Conservation (phyloP, 2,113 vertebrate genomes). For the Urocitellus parryii region DNA sequence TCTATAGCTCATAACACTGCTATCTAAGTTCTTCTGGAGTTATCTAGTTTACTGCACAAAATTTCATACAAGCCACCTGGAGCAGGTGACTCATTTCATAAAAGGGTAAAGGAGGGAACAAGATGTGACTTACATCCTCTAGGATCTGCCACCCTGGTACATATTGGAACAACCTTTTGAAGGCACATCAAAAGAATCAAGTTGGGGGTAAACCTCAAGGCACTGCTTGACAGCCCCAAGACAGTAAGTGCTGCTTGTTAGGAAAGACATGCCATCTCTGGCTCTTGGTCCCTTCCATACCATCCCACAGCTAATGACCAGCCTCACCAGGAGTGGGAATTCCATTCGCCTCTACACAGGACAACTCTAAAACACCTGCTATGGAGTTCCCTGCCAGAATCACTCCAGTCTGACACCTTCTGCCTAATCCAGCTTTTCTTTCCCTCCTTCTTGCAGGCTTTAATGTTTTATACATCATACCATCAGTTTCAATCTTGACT, state of each 20-base stretch:
- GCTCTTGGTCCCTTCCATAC: not conserved
- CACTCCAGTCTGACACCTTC: not conserved
- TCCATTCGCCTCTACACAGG: too few relatives aligned
- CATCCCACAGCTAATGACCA: not conserved
- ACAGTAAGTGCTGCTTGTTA: not conserved
- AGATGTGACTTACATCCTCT: not conserved
- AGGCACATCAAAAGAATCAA: not conserved
- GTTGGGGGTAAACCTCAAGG: not conserved
- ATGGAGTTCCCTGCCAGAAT: not conserved
- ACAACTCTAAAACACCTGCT: not conserved
- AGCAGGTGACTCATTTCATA: not conserved
- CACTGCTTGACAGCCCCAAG: too few relatives aligned
- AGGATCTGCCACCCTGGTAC: not conserved
- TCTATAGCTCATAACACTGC: not conserved
- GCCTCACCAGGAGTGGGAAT: not conserved
- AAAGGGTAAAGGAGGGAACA: not conserved
- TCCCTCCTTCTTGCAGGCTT: too few relatives aligned
- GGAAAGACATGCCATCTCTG: not conserved
- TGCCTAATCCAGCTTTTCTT: not conserved
- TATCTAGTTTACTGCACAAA: not conserved
- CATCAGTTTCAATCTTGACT: not conserved
- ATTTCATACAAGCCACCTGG: not conserved
- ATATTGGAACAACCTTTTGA: too few relatives aligned
- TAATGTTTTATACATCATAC: not conserved
- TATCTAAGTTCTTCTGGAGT: not conserved